These are phyloP conservation scores for Polyommatus iphigenia DNA, from an alignment of 2,888 invertebrate species.

Conservation along the genomic window DNA sequence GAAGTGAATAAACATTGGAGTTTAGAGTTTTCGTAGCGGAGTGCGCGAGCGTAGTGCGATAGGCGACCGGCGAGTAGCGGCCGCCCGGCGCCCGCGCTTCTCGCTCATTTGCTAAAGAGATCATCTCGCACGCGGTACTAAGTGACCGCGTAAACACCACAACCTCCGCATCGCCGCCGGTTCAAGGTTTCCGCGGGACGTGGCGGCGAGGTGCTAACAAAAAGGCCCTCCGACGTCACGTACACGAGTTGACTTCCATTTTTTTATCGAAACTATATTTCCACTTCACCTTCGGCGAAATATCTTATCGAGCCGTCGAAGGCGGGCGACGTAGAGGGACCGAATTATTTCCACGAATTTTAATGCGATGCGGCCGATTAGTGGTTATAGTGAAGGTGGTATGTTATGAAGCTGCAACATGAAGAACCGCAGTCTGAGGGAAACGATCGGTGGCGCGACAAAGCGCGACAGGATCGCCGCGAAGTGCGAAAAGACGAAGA, in stretches of 20 bases:
- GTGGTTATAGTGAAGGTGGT: neutral
- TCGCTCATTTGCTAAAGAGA: conserved; percentile 38
- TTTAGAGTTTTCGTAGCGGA: conserved; percentile 48
- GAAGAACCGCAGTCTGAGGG: conserved; percentile 64
- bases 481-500: conserved; percentile 48
- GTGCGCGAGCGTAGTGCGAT: conserved; percentile 55
- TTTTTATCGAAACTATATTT: conserved; percentile 61
- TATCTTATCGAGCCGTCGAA: conserved; percentile 64
- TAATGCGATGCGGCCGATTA: conserved; percentile 6
- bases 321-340: conserved; percentile 36
- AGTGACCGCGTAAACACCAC: conserved; percentile 57
- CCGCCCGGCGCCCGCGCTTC: conserved; percentile 50
- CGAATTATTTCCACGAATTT: conserved; percentile 29
- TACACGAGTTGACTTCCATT: conserved; percentile 57
- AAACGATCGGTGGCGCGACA: conserved; percentile 51
- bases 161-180: conserved; percentile 48
- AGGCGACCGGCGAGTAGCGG: conserved; percentile 39
- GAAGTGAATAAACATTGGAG: conserved; percentile 50
- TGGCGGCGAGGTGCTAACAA: conserved; percentile 64
- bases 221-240: conserved; percentile 65
- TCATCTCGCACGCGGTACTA: conserved; percentile 45
- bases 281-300: conserved; percentile 62
- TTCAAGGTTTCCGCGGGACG: conserved; percentile 66
- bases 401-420: conserved; percentile 51
- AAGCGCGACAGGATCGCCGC: conserved; percentile 47